Evolutionary conservation across 2,797 vertebrate genomes (phyloP), one percentile per base, ranked within the genome.

Genomic region (Oreortyx pictus): DNA sequence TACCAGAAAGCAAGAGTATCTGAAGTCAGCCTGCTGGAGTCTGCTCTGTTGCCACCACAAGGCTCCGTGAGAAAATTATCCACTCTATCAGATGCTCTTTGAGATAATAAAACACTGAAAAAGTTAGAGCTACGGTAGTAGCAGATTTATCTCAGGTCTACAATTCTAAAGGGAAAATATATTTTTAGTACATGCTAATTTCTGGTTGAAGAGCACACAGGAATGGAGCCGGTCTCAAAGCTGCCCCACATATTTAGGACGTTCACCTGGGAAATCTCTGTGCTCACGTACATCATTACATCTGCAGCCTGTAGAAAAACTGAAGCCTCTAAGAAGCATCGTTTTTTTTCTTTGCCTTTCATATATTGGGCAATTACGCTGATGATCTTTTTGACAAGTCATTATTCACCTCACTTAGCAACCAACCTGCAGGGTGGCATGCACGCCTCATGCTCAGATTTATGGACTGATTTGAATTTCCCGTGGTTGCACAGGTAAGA

Each of bases 161-260:
- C 84, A 68, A 87, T 78, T 96, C 92, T 90, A 84, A 83, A 70
- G 94, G 95, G 95, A 96, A 94, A 95, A 82, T 77, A 14, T 97
- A 98, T 98, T 98, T 98, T 98, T 98, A 98, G 97, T 74, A 76
- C 31, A 23, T 56, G 92, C 88, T 91, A 60, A 83, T 94, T 95
- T 93, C 84, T 77, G 52, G 94, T 92, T 96, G 97, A 98, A 96
- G 97, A 97, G 97, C 71, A 94, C 95, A 93, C 65, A 71, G 67
- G 90, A 96, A 91, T 31, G 83, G 57, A 93, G 67, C 85, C 50
- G 57, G 50, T 92, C 94, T 82, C 88, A 96, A 83, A 96, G 96
- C 96, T 96, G 96, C 90, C 96, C 94, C 88, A 95, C 86, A 96
- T 97, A 97, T 95, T 93, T 95, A 95, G 96, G 92, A 92, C 70